A percentile compares a stretch with the other conserved stretches of the same genome.
phyloP scores from a whole-genome alignment of 2,797 vertebrate species.

The Morus bassanus region DNA sequence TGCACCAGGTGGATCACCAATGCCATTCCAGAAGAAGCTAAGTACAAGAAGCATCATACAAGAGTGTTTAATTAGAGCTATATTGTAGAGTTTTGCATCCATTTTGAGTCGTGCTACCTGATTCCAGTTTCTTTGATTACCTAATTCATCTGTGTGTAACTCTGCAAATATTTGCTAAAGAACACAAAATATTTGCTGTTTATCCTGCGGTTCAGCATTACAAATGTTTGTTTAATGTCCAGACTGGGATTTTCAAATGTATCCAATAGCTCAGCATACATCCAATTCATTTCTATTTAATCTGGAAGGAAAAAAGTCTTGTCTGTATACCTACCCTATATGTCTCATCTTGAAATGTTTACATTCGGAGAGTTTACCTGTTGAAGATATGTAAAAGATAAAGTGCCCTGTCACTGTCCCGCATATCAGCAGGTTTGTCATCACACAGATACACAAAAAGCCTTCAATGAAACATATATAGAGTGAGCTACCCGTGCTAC shows the following conservation, averaged over 20 bases:
- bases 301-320: background rate
- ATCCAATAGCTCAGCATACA: background rate
- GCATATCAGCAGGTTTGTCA: background rate
- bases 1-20: background rate
- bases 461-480: background rate
- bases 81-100: background rate
- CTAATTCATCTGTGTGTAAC: background rate
- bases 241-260: background rate
- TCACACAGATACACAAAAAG: background rate
- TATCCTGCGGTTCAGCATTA: background rate
- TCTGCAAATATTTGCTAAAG: constrained; percentile 35
- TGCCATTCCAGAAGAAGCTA: background rate
- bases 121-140: constrained; percentile 15
- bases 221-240: background rate
- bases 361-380: background rate
- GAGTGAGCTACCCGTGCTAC: background rate
- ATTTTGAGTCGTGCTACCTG: background rate
- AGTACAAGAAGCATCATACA: background rate
- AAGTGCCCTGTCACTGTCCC: background rate
- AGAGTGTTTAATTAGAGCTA: background rate
- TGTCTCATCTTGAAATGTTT: background rate
- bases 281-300: background rate
- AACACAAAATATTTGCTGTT: constrained; percentile 43
- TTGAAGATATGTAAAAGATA: background rate
- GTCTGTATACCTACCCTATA: background rate